A percentile compares a stretch with the other conserved stretches of the same genome.
Conservation (phyloP, 2,888 invertebrate genomes). For the Beris chalybata region DNA sequence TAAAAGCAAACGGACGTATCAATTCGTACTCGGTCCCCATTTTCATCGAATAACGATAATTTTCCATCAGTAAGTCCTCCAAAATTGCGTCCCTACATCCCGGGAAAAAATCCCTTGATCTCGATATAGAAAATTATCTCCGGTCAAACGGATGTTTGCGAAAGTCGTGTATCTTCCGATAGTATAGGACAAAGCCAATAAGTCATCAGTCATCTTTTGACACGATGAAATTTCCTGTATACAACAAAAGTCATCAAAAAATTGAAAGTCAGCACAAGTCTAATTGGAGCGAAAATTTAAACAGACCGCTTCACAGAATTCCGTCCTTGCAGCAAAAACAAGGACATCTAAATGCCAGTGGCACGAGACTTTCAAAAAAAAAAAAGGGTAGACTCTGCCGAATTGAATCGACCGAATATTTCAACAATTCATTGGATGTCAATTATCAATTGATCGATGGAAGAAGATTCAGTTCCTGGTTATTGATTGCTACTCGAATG, state of each 20-base stretch:
- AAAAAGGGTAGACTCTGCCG: constrained; percentile 20
- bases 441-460: constrained; percentile 32
- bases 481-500: constrained; percentile 21
- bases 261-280: constrained; percentile 19
- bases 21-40: too few relatives aligned
- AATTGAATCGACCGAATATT: constrained; percentile 5
- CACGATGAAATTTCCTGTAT: constrained; percentile 10
- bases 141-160: constrained; percentile 1
- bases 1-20: too few relatives aligned
- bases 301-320: constrained; percentile 10
- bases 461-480: constrained; percentile 13
- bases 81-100: too few relatives aligned
- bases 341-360: too few relatives aligned
- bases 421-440: constrained; percentile 28
- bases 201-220: constrained; percentile 28
- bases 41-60: too few relatives aligned
- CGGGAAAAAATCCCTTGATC: too few relatives aligned
- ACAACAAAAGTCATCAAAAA: constrained; percentile 11
- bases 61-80: too few relatives aligned
- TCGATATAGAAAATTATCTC: constrained; percentile 2
- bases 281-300: constrained; percentile 20
- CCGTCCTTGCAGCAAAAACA: too few relatives aligned
- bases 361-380: not conserved
- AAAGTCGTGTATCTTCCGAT: not conserved
- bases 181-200: constrained; percentile 1